Evolutionary conservation across 2,113 vertebrate species (phyloP).

Genomic region (Tachysurus fulvidraco): DNA sequence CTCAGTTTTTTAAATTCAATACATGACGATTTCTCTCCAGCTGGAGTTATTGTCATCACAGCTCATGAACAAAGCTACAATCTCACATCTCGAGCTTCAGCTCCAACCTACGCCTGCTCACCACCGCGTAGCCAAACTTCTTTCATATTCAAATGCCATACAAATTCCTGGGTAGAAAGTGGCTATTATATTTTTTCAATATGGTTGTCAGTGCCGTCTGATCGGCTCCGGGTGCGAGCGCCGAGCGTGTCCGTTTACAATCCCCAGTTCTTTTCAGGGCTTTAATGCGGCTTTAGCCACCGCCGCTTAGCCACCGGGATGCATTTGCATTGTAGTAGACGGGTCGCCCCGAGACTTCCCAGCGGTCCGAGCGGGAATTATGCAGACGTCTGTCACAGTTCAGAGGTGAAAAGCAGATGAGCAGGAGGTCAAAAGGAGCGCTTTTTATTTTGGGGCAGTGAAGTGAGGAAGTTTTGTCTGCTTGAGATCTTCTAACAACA

Average conservation of each 20-base stretch:
- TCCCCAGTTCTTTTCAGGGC: conserved; percentile 10
- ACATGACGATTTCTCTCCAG: conserved; percentile 26
- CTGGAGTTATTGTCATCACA: conserved; percentile 6
- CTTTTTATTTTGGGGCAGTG: conserved; percentile 58
- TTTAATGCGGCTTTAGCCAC: conserved; percentile 16
- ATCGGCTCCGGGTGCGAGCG: conserved; percentile 30
- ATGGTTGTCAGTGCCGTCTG: conserved; percentile 48
- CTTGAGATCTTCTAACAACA: conserved; percentile 43
- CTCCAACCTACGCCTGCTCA: background rate
- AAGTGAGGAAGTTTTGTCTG: conserved; percentile 56
- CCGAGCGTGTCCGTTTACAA: conserved; percentile 35
- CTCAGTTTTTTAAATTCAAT: background rate
- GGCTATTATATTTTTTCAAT: conserved; percentile 41
- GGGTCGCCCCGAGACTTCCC: conserved; percentile 22
- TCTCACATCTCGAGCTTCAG: background rate
- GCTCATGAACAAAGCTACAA: background rate
- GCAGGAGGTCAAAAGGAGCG: conserved; percentile 40
- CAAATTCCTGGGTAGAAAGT: conserved; percentile 37
- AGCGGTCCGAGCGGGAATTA: conserved; percentile 34
- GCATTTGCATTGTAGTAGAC: conserved; percentile 42
- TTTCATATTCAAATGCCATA: conserved; percentile 53
- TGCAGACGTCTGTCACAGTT: conserved; percentile 52
- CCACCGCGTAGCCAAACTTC: background rate
- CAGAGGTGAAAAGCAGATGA: conserved; percentile 51
- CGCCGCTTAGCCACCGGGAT: background rate